These are phyloP conservation scores for Mechanitis messenoides DNA, from an alignment of 2,888 invertebrate species.

Conservation along the genomic window DNA sequence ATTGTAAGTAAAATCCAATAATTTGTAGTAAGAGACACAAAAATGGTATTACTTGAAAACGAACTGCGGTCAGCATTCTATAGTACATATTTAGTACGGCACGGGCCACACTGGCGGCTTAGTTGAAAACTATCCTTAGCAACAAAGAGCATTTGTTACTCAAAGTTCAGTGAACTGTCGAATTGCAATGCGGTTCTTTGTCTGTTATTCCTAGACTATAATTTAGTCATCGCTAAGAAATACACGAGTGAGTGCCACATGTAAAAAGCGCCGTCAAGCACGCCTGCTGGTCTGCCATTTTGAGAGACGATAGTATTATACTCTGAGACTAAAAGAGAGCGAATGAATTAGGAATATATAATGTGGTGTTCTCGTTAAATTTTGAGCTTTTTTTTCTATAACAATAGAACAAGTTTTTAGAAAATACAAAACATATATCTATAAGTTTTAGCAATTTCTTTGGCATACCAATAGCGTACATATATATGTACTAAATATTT, in stretches of 20 bases:
- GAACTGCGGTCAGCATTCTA: not conserved
- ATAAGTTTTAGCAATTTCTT: too few relatives aligned
- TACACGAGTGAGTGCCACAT: slow-evolving; percentile 34
- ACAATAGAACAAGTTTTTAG: too few relatives aligned
- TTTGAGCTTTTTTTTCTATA: too few relatives aligned
- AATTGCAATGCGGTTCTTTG: slow-evolving; percentile 43
- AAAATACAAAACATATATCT: too few relatives aligned
- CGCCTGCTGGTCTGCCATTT: slow-evolving; percentile 21
- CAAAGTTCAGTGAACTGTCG: slow-evolving; percentile 45
- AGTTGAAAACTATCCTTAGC: slow-evolving; percentile 5
- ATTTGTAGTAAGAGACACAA: not conserved
- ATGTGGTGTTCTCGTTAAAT: too few relatives aligned
- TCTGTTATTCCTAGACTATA: slow-evolving; percentile 34
- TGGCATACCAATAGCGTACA: too few relatives aligned
- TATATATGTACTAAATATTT: too few relatives aligned
- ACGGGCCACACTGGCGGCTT: slow-evolving; percentile 11
- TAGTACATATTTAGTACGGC: slow-evolving; percentile 6
- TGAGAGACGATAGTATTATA: slow-evolving; percentile 28
- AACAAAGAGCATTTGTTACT: slow-evolving; percentile 16
- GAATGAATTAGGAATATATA: slow-evolving; percentile 1
- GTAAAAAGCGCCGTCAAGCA: slow-evolving; percentile 31
- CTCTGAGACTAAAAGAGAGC: slow-evolving; percentile 29
- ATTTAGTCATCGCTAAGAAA: slow-evolving; percentile 41
- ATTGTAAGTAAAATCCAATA: too few relatives aligned
- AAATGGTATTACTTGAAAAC: not conserved